Base-by-base conservation (phyloP, 2,797 vertebrate species). In the Hyperoplus lanceolatus region DNA sequence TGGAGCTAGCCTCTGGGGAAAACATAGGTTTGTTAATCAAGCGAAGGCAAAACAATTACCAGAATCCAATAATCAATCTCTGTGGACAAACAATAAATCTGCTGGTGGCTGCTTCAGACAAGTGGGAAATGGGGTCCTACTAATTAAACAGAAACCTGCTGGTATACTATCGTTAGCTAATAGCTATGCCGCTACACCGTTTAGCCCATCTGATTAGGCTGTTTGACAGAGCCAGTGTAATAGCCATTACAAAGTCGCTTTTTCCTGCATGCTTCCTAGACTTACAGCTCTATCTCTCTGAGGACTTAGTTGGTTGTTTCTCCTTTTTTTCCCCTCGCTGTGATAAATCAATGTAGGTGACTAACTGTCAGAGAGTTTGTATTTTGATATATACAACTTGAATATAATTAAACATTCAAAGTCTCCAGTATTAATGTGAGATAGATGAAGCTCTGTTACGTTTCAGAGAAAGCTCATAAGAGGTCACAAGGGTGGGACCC, bases 1-100 rank as follows among this genome's bases (percentile, higher is more conserved):
- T 87, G 78, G 87, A 93, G 83, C 76, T 54, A 36, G 79, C 76
- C 88, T 76, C 77, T 62, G 57, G 86, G 86, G 89, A 92, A 85
- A 93, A 93, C 89, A 82, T 88, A 87, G 90, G 92, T 94, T 95
- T 93, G 88, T 90, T 95, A 95, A 94, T 94, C 93, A 95, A 92
- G 90, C 74, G 63, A 85, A 87, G 91, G 91, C 82, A 89, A 93
- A 94, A 92, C 95, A 95, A 95, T 95, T 95, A 96, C 93, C 89
- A 90, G 82, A 93, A 95, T 94, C 89, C 87, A 84, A 91, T 86
- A 89, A 84, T 79, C 85, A 70, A 77, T 81, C 49, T 75, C 56
- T 69, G 86, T 53, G 82, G 63, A 90, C 87, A 75, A 91, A 88
- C 90, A 90, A 89, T 82, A 58, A 89, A 89, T 89, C 83, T 87